A percentile compares a stretch with the other conserved stretches of the same genome.
phyloP scores from a whole-genome alignment of 1,140 invertebrate genomes.

The Stenopsyche tienmushanensis region DNA sequence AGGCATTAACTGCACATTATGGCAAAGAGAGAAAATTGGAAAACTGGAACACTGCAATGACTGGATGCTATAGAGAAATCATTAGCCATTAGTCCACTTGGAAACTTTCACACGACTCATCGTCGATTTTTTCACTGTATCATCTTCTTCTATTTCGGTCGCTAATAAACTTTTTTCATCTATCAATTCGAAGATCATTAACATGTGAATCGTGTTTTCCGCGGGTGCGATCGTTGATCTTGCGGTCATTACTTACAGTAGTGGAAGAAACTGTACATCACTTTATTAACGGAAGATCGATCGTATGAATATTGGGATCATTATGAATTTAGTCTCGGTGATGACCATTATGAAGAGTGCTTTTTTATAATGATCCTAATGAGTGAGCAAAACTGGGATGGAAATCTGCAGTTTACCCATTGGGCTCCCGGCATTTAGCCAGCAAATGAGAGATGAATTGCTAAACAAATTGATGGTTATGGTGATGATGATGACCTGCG shows the following conservation, averaged over 20 bases:
- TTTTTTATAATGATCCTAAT: neutral
- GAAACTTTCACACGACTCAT: constrained; percentile 1
- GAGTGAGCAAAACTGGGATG: neutral
- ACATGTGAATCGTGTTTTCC: constrained; percentile 8
- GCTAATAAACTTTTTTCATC: neutral
- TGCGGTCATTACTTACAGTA: neutral
- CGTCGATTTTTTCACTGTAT: neutral
- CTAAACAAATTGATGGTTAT: neutral
- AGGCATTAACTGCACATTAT: neutral
- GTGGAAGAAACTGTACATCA: neutral
- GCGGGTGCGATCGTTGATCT: constrained; percentile 6
- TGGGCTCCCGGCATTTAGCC: no score
- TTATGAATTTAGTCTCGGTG: constrained; percentile 3
- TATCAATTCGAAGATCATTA: neutral
- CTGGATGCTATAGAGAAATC: neutral
- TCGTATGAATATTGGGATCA: constrained; percentile 7
- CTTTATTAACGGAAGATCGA: constrained; percentile 3
- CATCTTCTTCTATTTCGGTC: neutral
- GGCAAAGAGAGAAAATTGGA: neutral
- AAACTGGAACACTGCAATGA: neutral
- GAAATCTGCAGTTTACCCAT: neutral
- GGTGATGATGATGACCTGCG: no score
- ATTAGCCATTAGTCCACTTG: neutral
- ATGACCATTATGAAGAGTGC: neutral
- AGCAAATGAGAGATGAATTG: neutral